Evolutionary conservation across 2,888 invertebrate genomes (phyloP).

Genomic region (Limnephilus rhombicus): DNA sequence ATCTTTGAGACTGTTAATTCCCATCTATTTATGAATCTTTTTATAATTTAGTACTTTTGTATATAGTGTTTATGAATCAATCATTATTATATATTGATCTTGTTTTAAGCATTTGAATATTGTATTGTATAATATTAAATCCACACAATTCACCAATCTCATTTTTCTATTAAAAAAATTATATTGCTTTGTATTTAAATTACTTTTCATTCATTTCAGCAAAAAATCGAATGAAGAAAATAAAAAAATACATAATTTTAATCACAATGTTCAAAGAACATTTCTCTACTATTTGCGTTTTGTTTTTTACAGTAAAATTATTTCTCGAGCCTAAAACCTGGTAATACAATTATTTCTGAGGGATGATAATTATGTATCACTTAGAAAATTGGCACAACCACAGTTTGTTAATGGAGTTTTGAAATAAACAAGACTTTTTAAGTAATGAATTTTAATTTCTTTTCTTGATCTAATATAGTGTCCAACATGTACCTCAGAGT

Average conservation of each 20-base stretch:
- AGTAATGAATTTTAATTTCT: neutral
- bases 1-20: conserved; percentile 41
- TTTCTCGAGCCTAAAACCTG: too few species aligned
- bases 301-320: neutral
- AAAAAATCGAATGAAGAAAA: neutral
- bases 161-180: neutral
- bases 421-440: neutral
- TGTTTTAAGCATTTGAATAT: neutral
- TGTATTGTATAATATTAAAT: neutral
- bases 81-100: neutral
- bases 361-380: neutral
- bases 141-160: neutral
- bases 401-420: neutral
- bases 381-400: neutral
- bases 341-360: neutral
- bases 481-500: neutral
- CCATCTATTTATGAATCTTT: conserved; percentile 17
- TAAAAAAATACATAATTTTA: neutral
- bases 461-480: neutral
- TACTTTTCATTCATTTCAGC: neutral
- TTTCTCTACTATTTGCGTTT: neutral
- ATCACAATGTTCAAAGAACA: neutral
- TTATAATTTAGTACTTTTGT: neutral
- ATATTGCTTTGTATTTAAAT: neutral
- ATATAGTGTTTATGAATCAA: neutral